These are phyloP conservation scores for Notolepis coatsorum DNA, from an alignment of 2,797 vertebrate species.

Conservation along the genomic window DNA sequence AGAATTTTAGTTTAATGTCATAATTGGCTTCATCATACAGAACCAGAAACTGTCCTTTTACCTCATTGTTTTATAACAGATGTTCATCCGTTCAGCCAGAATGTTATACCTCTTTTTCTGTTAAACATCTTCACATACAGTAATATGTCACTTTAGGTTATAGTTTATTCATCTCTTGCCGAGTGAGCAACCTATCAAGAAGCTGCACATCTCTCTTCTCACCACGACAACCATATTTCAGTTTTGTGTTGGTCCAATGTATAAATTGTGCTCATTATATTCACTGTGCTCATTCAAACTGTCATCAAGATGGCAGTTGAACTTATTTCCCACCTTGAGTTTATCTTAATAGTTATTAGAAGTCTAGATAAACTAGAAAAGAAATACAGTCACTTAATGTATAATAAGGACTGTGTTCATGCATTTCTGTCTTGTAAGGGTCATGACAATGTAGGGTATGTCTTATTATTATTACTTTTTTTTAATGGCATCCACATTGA, in stretches of 20 bases:
- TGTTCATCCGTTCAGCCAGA: constrained; percentile 1
- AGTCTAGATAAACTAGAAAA: background rate
- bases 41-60: background rate
- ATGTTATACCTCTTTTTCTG: constrained; percentile 1
- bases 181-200: background rate
- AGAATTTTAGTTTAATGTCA: background rate
- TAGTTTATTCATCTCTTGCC: background rate
- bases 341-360: background rate
- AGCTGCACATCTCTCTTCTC: background rate
- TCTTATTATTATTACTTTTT: too few species aligned
- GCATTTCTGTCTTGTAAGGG: background rate
- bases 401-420: background rate
- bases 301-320: background rate
- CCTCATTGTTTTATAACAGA: background rate
- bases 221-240: background rate
- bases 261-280: background rate
- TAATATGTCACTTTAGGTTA: background rate
- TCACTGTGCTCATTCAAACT: background rate
- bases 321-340: background rate
- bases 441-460: background rate
- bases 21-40: background rate
- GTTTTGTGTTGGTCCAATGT: background rate
- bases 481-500: background rate
- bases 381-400: background rate
- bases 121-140: background rate